Evolutionary conservation across 2,888 invertebrate species (phyloP), one percentile per base, ranked within the genome.

Genomic region (Crioceris asparagi): DNA sequence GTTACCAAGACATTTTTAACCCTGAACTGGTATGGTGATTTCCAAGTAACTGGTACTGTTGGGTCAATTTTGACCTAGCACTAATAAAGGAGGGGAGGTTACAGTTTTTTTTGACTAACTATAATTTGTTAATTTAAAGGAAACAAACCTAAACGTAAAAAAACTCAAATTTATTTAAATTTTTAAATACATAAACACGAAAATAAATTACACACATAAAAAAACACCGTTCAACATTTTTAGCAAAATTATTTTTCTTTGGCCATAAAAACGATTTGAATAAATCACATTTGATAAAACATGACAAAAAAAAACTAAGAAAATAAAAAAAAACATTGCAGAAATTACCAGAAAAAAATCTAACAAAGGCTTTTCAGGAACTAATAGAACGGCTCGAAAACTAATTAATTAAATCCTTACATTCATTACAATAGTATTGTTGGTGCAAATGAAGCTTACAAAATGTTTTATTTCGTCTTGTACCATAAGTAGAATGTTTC

Each of bases 261-360:
- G n/a, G n/a, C n/a, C n/a, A n/a, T n/a, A n/a, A n/a, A n/a, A n/a
- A n/a, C n/a, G n/a, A n/a, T n/a, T n/a, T n/a, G n/a, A n/a, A n/a
- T n/a, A n/a, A n/a, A n/a, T n/a, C n/a, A n/a, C n/a, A n/a, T 12
- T 21, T 21, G 25, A 14, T 16, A 17, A 34, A 34, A 34, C 16
- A 27, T 4, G 14, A 29, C 7, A 3, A 4, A 29, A 29, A 11
- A 12, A 12, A 29, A 4, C 15, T 29, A 4, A 7, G 4, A 29
- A 29, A 29, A 29, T 29, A 29, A 29, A 14, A 29, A 14, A 29
- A 29, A 29, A 29, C 12, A 29, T 29, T 15, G 15, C 29, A 29
- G 15, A 29, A 29, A 12, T 5, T 10, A 12, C 5, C 21, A 7
- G 10, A 29, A 11, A 29, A 29, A 11, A 29, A 11, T 29, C 16